Conservation (phyloP, 2,797 vertebrate species). For the Spondyliosoma cantharus region DNA sequence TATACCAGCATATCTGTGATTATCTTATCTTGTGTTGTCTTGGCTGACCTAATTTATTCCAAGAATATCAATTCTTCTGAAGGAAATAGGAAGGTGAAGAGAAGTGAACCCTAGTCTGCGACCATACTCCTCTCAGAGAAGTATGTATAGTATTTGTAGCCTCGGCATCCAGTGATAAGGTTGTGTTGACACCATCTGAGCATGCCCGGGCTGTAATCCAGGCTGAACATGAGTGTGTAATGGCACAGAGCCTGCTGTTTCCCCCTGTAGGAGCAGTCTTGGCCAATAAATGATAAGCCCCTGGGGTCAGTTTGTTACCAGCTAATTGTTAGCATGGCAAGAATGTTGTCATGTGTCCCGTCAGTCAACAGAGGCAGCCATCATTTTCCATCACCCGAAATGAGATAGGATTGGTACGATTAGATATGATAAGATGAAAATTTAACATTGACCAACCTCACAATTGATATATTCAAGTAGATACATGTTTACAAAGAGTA, state of each 20-base stretch:
- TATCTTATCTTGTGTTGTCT: no score
- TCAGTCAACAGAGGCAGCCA: slow-evolving; percentile 12
- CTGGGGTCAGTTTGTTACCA: slow-evolving; percentile 45
- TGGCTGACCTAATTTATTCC: neutral
- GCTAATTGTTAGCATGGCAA: slow-evolving; percentile 57
- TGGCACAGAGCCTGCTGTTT: slow-evolving; percentile 36
- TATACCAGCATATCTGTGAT: no score
- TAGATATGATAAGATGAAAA: slow-evolving; percentile 37
- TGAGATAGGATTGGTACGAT: slow-evolving; percentile 26
- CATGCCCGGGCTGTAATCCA: slow-evolving; percentile 31
- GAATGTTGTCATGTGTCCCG: slow-evolving; percentile 55
- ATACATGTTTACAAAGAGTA: neutral
- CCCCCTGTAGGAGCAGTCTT: slow-evolving; percentile 20
- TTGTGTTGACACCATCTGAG: slow-evolving; percentile 41
- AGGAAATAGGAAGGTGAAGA: neutral
- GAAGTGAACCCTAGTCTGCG: neutral
- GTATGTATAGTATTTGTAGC: slow-evolving; percentile 35
- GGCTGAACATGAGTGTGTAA: slow-evolving; percentile 37
- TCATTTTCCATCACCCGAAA: slow-evolving; percentile 58
- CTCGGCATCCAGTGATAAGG: slow-evolving; percentile 43
- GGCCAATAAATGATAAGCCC: slow-evolving; percentile 48
- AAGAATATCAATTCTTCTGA: neutral
- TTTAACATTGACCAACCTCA: neutral
- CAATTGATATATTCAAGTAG: neutral
- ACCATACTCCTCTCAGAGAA: slow-evolving; percentile 21